Base-by-base conservation (phyloP, 2,797 vertebrate genomes). In the Zalophus californianus region DNA sequence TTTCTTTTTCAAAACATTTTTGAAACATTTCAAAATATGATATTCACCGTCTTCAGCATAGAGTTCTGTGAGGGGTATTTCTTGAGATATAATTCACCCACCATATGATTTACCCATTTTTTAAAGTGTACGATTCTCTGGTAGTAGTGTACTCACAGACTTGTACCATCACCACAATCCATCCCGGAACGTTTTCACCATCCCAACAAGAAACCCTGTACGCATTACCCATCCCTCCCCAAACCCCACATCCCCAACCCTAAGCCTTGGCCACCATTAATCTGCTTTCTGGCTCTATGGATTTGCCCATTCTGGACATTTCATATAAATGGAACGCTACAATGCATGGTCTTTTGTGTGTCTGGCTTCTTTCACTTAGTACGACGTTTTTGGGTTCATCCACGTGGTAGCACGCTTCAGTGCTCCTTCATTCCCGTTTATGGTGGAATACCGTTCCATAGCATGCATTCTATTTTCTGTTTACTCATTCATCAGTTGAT, bases 391-490 rank as follows among this genome's bases (percentile, higher is more conserved):
- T 7, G 52, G 70, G 16, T 14, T 52, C 52, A 13, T n/a, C 29
- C 38, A 21, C 0, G 2, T 12, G 7, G 3, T 21, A 58, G 11
- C 16, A 0, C 7, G 7, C 12, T 5, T 54, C 44, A 5, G 20
- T 13, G 44, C 8, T 62, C 54, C 27, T 10, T 82, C 27, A 62
- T 62, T 25, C 41, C 7, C 70, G 58, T 72, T 41, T 41, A 50
- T 2, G 35, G 25, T 25, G 14, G 6, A 60, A 18, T 62, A 52
- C 4, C 16, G 13, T 25, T 41, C 66, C 44, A 0, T 9, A 25
- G 27, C 41, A 38, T 9, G 38, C 9, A 10, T 23, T 20, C 38
- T 25, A 1, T 23, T 38, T 70, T 35, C n/a, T 35, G 23, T 29
- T 72, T 18, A 48, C 58, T n/a, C 41, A 18, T 38, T 41, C 13